A percentile compares a stretch with the other conserved stretches of the same genome.
Conservation (phyloP, 2,888 invertebrate species). For the Mystacides longicornis region DNA sequence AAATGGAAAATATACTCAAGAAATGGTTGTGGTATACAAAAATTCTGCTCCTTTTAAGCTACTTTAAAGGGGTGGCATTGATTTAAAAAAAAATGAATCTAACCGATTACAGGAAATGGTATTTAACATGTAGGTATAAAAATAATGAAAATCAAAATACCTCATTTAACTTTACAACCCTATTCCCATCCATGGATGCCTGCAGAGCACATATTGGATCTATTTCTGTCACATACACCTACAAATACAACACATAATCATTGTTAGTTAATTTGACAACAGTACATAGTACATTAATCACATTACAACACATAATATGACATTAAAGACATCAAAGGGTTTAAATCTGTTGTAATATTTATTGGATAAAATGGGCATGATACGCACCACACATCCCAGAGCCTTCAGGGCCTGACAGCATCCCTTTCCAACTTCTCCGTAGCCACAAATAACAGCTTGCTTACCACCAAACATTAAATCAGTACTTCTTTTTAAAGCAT, state of each 20-base stretch:
- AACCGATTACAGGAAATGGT: no score
- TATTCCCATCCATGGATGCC: slow-evolving; percentile 96
- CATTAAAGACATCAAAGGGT: no score
- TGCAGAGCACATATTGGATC: slow-evolving; percentile 97
- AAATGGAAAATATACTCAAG: no score
- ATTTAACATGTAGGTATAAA: no score
- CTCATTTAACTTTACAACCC: slow-evolving; percentile 91
- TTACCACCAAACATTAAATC: slow-evolving; percentile 98
- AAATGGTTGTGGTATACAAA: no score
- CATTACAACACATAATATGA: no score
- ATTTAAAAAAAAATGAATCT: no score
- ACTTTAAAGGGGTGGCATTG: no score
- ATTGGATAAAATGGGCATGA: not conserved
- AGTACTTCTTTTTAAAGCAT: slow-evolving; percentile 77
- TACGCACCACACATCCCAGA: slow-evolving; percentile 83
- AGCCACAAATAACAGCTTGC: slow-evolving; percentile 92
- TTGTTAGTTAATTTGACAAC: no score
- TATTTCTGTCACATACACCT: slow-evolving; percentile 77
- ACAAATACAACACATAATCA: slow-evolving; percentile 20
- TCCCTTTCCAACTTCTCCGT: slow-evolving; percentile 96
- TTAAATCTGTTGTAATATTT: not conserved
- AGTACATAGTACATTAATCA: no score
- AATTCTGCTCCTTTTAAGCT: no score
- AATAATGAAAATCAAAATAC: no score
- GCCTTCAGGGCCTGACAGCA: slow-evolving; percentile 93